Conservation (phyloP, 2,888 invertebrate species). For the Heliconius sara region DNA sequence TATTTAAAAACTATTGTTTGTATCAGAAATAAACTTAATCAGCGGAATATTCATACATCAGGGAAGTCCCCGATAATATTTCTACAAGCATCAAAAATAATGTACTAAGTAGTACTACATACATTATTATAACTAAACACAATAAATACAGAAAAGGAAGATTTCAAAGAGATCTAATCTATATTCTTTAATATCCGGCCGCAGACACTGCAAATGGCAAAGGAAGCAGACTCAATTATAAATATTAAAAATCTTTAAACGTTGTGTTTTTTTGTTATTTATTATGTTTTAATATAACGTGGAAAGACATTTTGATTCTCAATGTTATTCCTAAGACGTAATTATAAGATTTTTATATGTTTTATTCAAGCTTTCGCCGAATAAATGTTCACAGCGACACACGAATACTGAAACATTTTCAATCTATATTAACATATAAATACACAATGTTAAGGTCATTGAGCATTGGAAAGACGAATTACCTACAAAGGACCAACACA, state of each 20-base stretch:
- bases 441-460: neutral
- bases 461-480: neutral
- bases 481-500: too few species aligned
- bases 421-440: constrained; percentile 11
- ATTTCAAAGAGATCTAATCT: constrained; percentile 12
- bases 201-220: constrained; percentile 3
- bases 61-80: neutral
- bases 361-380: neutral
- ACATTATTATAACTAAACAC: neutral
- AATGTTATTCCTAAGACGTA: neutral
- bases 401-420: neutral
- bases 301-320: neutral
- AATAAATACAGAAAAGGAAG: constrained; percentile 16
- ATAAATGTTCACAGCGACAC: neutral
- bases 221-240: constrained; percentile 10
- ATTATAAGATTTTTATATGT: neutral
- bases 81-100: neutral
- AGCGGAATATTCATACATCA: neutral
- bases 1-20: too few species aligned
- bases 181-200: constrained; percentile 15
- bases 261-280: neutral
- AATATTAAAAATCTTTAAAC: neutral
- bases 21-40: too few species aligned
- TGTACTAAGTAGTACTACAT: neutral
- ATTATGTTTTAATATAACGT: neutral